phyloP scores from a whole-genome alignment of 2,113 vertebrate genomes.

The Elachura formosa region DNA sequence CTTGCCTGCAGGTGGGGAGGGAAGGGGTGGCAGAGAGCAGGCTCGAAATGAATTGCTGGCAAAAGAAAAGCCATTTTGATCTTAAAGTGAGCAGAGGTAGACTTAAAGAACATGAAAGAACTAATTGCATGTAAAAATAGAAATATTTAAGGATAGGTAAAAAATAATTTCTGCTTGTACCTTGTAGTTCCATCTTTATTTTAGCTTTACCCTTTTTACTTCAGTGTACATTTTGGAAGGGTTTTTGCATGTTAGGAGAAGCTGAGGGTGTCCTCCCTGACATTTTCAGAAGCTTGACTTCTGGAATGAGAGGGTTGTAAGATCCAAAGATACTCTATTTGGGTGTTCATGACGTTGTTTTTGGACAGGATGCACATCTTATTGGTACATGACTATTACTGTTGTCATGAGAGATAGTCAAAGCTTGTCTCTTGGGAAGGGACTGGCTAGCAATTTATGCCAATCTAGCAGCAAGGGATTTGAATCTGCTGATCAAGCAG shows the following conservation, averaged over 20 bases:
- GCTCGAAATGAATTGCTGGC: slow-evolving; percentile 13
- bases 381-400: not conserved
- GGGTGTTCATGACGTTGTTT: not conserved
- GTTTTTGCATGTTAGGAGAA: not conserved
- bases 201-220: not conserved
- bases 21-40: slow-evolving; percentile 16
- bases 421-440: slow-evolving; percentile 13
- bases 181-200: not conserved
- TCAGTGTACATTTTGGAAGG: not conserved
- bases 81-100: slow-evolving; percentile 27
- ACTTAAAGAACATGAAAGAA: not conserved
- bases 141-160: not conserved
- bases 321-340: not conserved
- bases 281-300: not conserved
- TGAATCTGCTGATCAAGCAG: slow-evolving; percentile 47
- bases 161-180: not conserved
- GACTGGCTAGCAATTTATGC: slow-evolving; percentile 12
- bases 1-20: slow-evolving; percentile 60
- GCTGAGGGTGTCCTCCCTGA: not conserved
- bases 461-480: slow-evolving; percentile 12
- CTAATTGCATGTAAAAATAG: not conserved
- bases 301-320: not conserved
- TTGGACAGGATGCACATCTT: not conserved
- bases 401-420: not conserved
- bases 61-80: slow-evolving; percentile 3